These are phyloP conservation scores for Oscheius onirici DNA, from an alignment of 2,888 invertebrate species.

Conservation along the genomic window DNA sequence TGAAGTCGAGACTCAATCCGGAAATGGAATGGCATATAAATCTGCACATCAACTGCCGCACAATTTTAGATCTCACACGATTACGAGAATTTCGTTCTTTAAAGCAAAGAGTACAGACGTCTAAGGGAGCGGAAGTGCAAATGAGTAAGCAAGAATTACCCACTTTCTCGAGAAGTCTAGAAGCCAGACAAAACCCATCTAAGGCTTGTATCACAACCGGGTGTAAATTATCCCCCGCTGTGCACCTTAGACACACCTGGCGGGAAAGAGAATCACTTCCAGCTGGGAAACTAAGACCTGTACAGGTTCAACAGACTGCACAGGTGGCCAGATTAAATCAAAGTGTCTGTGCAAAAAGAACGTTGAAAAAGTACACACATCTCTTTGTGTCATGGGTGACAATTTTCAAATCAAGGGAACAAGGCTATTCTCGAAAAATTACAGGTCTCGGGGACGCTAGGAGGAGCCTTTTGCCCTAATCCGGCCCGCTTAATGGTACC, in stretches of 20 bases:
- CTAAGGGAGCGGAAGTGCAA: too few species aligned
- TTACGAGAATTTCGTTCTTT: too few species aligned
- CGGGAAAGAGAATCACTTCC: not conserved
- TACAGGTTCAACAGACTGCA: too few species aligned
- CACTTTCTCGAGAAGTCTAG: too few species aligned
- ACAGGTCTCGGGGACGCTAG: not conserved
- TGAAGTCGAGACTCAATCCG: too few species aligned
- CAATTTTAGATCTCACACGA: too few species aligned
- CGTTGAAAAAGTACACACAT: not conserved
- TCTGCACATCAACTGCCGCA: too few species aligned
- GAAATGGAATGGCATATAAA: too few species aligned
- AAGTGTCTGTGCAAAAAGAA: not conserved
- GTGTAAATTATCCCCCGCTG: slow-evolving; percentile 28
- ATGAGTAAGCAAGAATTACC: too few species aligned
- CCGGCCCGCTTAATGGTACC: slow-evolving; percentile 13
- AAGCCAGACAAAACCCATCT: not conserved
- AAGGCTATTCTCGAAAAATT: not conserved
- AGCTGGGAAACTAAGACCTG: too few species aligned
- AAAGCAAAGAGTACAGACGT: too few species aligned
- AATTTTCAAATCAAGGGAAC: not conserved
- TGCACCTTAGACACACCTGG: slow-evolving; percentile 5
- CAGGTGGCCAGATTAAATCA: too few species aligned
- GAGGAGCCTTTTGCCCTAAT: not conserved
- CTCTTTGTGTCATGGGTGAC: not conserved
- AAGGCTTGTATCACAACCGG: not conserved